Percentiles rank a stretch among this genome's conserved stretches.
Conservation (phyloP, 1,140 invertebrate species). For the Hylaeus volcanicus region DNA sequence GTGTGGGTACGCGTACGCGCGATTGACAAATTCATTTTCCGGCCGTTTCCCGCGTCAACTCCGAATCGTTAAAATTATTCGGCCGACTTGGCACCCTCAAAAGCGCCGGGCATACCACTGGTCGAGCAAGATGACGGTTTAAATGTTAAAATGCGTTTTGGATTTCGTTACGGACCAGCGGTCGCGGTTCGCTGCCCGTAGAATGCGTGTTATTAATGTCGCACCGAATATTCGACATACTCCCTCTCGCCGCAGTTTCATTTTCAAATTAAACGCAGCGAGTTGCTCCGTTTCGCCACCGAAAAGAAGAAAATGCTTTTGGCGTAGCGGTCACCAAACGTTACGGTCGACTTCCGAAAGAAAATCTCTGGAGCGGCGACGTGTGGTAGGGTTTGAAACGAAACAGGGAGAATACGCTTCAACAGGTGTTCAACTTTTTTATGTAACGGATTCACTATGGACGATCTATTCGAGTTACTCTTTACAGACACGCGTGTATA, state of each 20-base stretch:
- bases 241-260: neutral
- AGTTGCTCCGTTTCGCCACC: neutral
- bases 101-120: conserved; percentile 17
- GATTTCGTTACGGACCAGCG: conserved; percentile 23
- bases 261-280: conserved; percentile 7
- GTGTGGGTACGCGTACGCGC: neutral
- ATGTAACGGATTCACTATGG: no score
- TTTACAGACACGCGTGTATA: no score
- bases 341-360: no score
- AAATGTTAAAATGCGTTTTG: conserved; percentile 49
- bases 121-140: conserved; percentile 20
- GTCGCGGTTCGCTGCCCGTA: neutral
- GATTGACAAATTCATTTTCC: conserved; percentile 45
- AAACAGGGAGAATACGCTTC: no score
- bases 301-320: neutral
- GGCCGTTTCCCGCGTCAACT: conserved; percentile 42
- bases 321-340: no score
- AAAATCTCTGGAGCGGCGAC: no score
- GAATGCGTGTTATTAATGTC: conserved; percentile 33
- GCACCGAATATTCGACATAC: conserved; percentile 14
- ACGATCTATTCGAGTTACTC: no score
- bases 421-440: no score
- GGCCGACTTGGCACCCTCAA: conserved; percentile 46
- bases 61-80: conserved; percentile 56
- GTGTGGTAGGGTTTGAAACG: no score